These are phyloP conservation scores for Oscheius sp. DNA, from an alignment of 2,888 invertebrate genomes.

Conservation along the genomic window DNA sequence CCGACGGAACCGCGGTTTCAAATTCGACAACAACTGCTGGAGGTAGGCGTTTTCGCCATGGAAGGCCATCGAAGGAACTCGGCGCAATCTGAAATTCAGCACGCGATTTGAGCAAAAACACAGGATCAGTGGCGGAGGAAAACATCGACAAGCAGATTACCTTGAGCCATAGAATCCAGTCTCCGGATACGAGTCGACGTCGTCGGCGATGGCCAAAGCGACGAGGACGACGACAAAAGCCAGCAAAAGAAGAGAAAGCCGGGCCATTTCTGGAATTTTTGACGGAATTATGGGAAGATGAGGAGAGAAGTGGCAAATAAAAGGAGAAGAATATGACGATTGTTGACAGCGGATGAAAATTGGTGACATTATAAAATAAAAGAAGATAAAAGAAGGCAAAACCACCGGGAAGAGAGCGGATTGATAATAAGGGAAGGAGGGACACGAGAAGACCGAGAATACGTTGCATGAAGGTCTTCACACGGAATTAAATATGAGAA, in stretches of 20 bases:
- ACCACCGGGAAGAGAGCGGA: background rate
- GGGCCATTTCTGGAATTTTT: constrained; percentile 10
- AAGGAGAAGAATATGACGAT: background rate
- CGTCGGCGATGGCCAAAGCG: background rate
- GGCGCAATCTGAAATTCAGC: constrained; percentile 46
- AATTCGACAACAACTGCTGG: constrained; percentile 50
- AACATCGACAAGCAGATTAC: background rate
- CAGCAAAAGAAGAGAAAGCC: constrained; percentile 17
- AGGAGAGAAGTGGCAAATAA: background rate
- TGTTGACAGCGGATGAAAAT: background rate
- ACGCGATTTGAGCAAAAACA: background rate
- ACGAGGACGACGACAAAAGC: constrained; percentile 1
- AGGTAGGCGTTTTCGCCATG: constrained; percentile 50
- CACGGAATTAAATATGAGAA: no score
- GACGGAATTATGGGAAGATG: background rate
- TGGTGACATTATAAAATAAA: no score
- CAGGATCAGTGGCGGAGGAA: no score
- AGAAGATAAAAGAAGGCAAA: background rate
- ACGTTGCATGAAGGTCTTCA: background rate
- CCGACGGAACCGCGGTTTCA: constrained; percentile 54
- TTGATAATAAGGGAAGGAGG: background rate
- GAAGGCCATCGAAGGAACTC: constrained; percentile 39
- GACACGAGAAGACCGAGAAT: constrained; percentile 2
- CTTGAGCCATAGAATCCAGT: constrained; percentile 15
- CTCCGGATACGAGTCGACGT: background rate